phyloP scores from a whole-genome alignment of 2,113 vertebrate genomes.

The Balaeniceps rex region DNA sequence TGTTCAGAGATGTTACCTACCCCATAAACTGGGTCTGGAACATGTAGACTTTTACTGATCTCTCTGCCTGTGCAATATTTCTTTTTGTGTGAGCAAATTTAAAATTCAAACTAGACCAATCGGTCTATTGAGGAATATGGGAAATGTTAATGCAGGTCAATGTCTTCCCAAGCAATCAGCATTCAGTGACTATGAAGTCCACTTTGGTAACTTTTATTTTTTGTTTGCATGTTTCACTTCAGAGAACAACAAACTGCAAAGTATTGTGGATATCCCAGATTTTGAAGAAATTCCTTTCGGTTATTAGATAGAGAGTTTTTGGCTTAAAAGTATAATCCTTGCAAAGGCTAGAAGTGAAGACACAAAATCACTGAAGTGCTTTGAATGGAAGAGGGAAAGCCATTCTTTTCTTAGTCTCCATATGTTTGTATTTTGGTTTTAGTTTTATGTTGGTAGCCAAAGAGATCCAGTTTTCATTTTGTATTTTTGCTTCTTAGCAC shows the following conservation, averaged over 20 bases:
- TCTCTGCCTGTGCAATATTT: neutral
- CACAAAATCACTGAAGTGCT: neutral
- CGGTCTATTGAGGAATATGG: neutral
- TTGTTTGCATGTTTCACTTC: neutral
- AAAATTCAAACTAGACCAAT: neutral
- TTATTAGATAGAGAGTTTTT: neutral
- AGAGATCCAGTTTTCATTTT: neutral
- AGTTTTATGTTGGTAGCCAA: neutral
- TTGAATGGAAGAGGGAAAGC: neutral
- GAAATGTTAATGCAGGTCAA: neutral
- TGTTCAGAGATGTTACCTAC: neutral
- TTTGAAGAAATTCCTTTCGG: neutral
- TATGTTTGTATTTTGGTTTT: neutral
- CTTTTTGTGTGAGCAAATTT: neutral
- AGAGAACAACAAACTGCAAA: neutral
- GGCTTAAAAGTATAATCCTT: neutral
- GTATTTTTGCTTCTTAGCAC: neutral
- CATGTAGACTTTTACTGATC: neutral
- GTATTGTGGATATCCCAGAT: neutral
- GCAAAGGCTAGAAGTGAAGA: neutral
- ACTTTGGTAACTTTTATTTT: neutral
- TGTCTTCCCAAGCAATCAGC: neutral
- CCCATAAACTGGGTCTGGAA: neutral
- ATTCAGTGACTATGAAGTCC: neutral
- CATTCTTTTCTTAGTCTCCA: neutral